Percentiles rank a stretch among this genome's conserved stretches.
Conservation (phyloP, 2,888 invertebrate genomes). For the Sinotaia quadrata region DNA sequence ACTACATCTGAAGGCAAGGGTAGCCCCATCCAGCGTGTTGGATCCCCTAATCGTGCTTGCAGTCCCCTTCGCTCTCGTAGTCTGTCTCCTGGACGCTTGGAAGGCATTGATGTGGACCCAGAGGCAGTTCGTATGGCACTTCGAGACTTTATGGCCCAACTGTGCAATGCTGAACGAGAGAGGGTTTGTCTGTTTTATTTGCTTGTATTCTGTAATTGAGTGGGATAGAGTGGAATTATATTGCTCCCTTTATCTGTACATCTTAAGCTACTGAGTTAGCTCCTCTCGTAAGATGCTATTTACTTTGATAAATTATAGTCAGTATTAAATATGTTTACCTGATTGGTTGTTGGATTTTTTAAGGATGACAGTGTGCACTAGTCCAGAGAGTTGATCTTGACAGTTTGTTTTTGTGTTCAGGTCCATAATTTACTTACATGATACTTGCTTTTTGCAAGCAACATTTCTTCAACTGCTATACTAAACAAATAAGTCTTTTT, state of each 20-base stretch:
- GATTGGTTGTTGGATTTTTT: too few relatives aligned
- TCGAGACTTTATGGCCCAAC: conserved; percentile 91
- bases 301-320: not conserved
- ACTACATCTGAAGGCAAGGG: conserved; percentile 72
- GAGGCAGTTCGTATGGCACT: conserved; percentile 92
- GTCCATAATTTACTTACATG: too few relatives aligned
- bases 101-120: conserved; percentile 88
- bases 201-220: too few relatives aligned
- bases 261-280: not conserved
- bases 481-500: too few relatives aligned
- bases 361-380: too few relatives aligned
- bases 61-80: conserved; percentile 53
- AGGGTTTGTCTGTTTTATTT: conserved; percentile 81
- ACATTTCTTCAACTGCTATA: too few relatives aligned
- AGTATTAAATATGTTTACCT: too few relatives aligned
- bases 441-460: too few relatives aligned
- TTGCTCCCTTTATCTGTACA: not conserved
- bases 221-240: not conserved
- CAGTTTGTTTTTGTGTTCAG: too few relatives aligned
- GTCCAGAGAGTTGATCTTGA: too few relatives aligned
- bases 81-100: conserved; percentile 49
- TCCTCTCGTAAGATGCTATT: not conserved
- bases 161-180: conserved; percentile 92
- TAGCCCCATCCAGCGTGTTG: conserved; percentile 69
- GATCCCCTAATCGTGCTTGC: conserved; percentile 65